Conservation (phyloP, 2,888 invertebrate genomes). For the Brenthis ino region DNA sequence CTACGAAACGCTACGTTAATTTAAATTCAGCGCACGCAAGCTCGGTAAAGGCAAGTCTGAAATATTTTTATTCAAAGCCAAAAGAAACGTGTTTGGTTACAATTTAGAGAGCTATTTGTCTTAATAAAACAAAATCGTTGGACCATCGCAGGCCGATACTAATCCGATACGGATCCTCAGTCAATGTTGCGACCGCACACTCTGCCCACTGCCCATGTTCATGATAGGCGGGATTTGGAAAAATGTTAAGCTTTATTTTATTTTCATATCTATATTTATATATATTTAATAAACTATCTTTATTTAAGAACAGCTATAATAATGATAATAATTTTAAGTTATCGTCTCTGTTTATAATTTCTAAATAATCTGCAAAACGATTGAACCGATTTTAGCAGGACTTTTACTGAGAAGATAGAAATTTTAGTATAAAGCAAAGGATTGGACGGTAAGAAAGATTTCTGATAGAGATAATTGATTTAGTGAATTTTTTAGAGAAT, state of each 20-base stretch:
- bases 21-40: slow-evolving; percentile 10
- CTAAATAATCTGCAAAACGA: too few relatives aligned
- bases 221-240: slow-evolving; percentile 38
- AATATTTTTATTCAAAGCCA: slow-evolving; percentile 9
- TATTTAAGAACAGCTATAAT: too few relatives aligned
- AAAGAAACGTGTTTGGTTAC: slow-evolving; percentile 17
- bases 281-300: too few relatives aligned
- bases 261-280: background rate
- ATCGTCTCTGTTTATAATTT: too few relatives aligned
- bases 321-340: too few relatives aligned
- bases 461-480: too few relatives aligned
- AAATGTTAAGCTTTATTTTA: slow-evolving; percentile 23
- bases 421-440: too few relatives aligned
- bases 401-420: too few relatives aligned
- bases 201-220: slow-evolving; percentile 28
- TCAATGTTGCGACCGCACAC: slow-evolving; percentile 41
- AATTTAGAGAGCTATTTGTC: slow-evolving; percentile 26
- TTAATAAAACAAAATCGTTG: slow-evolving; percentile 32
- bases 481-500: too few relatives aligned
- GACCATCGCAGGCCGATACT: slow-evolving; percentile 27
- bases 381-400: too few relatives aligned
- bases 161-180: slow-evolving; percentile 42
- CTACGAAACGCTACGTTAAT: background rate
- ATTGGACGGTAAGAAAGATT: too few relatives aligned
- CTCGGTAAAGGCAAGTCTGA: background rate